Conservation (phyloP, 2,797 vertebrate genomes). For the Muscicapa striata region DNA sequence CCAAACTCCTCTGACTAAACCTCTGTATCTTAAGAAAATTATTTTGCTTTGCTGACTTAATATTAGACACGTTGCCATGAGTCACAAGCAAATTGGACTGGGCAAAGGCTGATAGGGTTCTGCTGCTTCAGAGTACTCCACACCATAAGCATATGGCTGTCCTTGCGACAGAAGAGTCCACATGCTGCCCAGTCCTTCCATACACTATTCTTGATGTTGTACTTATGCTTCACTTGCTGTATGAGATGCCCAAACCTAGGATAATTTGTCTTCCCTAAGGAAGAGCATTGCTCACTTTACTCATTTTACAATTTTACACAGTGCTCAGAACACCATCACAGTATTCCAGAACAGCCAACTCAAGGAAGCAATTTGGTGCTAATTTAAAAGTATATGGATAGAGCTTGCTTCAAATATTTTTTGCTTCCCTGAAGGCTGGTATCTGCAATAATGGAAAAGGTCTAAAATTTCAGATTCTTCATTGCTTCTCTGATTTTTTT, state of each 20-base stretch:
- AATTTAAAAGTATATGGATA: not conserved
- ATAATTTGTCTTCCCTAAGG: not conserved
- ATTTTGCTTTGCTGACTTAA: not conserved
- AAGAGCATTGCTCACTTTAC: not conserved
- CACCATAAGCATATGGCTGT: not conserved
- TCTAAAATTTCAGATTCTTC: not conserved
- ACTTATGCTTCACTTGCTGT: not conserved
- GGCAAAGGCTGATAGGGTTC: not conserved
- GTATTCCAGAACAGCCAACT: not conserved
- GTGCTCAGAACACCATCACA: not conserved
- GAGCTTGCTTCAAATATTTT: not conserved
- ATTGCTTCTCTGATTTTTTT: not conserved
- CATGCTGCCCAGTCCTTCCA: not conserved
- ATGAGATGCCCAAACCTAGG: not conserved
- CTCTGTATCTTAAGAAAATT: not conserved
- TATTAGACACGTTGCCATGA: not conserved
- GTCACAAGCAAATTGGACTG: not conserved
- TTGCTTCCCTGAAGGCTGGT: not conserved
- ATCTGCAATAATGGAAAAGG: not conserved
- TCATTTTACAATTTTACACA: not conserved
- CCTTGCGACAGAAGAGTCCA: accelerated
- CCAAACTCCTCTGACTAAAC: not conserved
- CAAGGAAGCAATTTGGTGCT: not conserved
- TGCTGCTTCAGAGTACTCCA: not conserved
- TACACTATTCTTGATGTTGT: not conserved